Percentiles rank a stretch among this genome's conserved stretches.
Evolutionary conservation across 2,113 vertebrate species (phyloP).

Genomic region (Tetrao urogallus): DNA sequence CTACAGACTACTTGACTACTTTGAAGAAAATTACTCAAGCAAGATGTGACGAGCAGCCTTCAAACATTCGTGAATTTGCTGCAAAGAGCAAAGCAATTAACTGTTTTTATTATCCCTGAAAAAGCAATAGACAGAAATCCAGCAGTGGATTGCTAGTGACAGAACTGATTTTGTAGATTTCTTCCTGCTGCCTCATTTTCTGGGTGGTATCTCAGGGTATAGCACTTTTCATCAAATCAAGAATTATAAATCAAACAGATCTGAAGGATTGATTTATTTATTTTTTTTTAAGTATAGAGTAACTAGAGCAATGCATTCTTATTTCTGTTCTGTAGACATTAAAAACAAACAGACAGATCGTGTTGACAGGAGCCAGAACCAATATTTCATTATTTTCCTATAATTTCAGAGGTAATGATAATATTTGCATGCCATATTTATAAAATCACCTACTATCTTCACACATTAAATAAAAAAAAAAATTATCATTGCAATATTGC

Average conservation of each 20-base stretch:
- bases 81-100: background rate
- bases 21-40: background rate
- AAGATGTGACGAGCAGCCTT: background rate
- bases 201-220: background rate
- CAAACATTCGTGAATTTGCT: background rate
- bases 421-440: background rate
- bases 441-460: background rate
- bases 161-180: background rate
- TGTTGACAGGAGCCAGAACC: background rate
- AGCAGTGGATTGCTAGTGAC: background rate
- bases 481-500: background rate
- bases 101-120: background rate
- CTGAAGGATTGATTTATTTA: background rate
- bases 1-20: background rate
- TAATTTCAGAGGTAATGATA: background rate
- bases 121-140: background rate
- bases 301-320: background rate
- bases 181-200: background rate
- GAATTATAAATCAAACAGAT: background rate
- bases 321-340: background rate
- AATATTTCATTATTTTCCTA: background rate
- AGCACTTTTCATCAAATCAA: background rate
- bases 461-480: background rate
- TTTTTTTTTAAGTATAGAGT: background rate
- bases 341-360: background rate